Base-by-base conservation (phyloP, 2,888 invertebrate genomes). In the Rhaphigaster nebulosa region DNA sequence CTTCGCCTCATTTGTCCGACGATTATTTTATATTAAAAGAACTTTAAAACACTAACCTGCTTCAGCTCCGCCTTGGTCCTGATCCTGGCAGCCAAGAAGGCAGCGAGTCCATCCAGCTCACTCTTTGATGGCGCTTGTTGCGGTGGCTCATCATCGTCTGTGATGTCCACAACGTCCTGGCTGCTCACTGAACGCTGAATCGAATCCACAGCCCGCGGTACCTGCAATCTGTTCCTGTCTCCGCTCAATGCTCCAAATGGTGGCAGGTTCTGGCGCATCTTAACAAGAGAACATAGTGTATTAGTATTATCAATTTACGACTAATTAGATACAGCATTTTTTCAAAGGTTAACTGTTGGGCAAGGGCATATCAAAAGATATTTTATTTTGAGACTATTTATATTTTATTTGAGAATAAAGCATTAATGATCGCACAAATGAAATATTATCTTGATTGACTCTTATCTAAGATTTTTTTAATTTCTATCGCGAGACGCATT, bases 61-160 rank as follows among this genome's bases (percentile, higher is more conserved):
- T 98, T 98, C 76, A 97, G 94, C 94, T 98, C 98, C 3, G 97
- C 98, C 94, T 98, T 98, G 8, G 98, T 98, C 92, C 97, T 95
- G 93, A 98, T 97, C 93, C 97, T 95, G 23, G 97, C 96, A 10
- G 96, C 95, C 90, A 95, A 93, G 91, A 95, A 92, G n/a, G 95
- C 95, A 70, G 96, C 96, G 87, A 96, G 93, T 45, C 95, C 95
- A 93, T 95, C 95, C 70, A 94, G 93, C 92, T 94, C 94, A n/a
- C 93, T 92, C 91, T 93, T 91, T 29, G 90, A 90, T 15, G 91
- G 91, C 5, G 84, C 56, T 18, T 84, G 88, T 4, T 76, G 87
- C 12, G 89, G 56, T n/a, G 54, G 84, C 29, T 92, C 92, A 29
- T 91, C 91, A 20, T 91, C 91, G 29, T 90, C 90, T 10, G 90